These are phyloP conservation scores for Macquaria ambigua DNA, from an alignment of 2,113 vertebrate species.

Conservation along the genomic window DNA sequence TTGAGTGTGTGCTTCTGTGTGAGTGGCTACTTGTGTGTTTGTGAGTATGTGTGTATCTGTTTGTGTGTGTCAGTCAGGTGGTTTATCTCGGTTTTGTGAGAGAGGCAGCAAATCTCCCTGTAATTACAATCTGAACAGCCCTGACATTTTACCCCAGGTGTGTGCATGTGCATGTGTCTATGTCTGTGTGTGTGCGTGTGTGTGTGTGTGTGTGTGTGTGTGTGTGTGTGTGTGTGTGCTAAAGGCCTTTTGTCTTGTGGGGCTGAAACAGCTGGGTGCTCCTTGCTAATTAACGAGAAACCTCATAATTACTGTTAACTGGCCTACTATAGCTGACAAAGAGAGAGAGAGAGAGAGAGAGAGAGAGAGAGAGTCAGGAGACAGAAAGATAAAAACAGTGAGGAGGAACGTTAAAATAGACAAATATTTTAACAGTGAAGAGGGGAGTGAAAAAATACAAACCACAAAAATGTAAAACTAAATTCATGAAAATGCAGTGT, in stretches of 20 bases:
- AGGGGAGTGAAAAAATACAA: too few relatives aligned
- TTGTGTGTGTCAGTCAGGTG: constrained; percentile 63
- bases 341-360: constrained; percentile 23
- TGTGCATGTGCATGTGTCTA: constrained; percentile 35
- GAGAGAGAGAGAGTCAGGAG: constrained; percentile 25
- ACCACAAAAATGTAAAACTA: not conserved
- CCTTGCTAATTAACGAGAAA: constrained; percentile 80
- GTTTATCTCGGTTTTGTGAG: constrained; percentile 71
- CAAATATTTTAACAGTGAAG: too few relatives aligned
- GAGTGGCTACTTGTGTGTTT: constrained; percentile 6
- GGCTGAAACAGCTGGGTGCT: constrained; percentile 83
- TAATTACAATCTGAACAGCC: constrained; percentile 79
- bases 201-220: constrained; percentile 32
- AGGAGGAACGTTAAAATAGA: too few relatives aligned
- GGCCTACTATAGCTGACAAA: constrained; percentile 70
- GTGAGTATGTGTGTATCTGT: constrained; percentile 23
- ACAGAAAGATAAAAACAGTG: constrained; percentile 38
- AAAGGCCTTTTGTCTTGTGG: constrained; percentile 78
- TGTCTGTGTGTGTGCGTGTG: not conserved
- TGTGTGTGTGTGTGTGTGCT: constrained; percentile 47
- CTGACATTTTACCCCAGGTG: constrained; percentile 79
- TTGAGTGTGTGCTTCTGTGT: constrained; percentile 33
- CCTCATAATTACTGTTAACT: constrained; percentile 82
- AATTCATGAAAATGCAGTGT: not conserved
- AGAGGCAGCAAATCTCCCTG: constrained; percentile 75